phyloP scores from a whole-genome alignment of 2,888 invertebrate genomes.

The Eilema griseolum region DNA sequence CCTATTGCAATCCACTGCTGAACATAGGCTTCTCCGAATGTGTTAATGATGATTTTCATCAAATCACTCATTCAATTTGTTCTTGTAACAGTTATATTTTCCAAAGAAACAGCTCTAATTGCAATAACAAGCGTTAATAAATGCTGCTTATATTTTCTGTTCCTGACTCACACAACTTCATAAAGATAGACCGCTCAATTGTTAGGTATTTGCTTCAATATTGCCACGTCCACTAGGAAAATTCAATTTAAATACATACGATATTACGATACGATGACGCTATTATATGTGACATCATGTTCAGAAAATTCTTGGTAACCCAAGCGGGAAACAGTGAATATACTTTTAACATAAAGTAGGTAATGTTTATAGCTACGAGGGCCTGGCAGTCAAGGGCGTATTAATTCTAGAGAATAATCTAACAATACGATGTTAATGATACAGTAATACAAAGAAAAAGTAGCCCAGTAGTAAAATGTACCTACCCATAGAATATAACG shows the following conservation, averaged over 20 bases:
- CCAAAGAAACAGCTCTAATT: conserved; percentile 22
- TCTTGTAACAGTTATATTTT: not conserved
- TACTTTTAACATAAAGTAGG: not conserved
- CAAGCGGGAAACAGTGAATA: conserved; percentile 30
- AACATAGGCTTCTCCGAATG: too few species aligned
- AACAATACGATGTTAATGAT: not conserved
- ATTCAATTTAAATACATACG: conserved; percentile 37
- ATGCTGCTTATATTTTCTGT: not conserved
- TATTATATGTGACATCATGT: conserved; percentile 50
- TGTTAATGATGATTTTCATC: not conserved
- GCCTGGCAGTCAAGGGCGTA: not conserved
- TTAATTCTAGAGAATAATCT: not conserved
- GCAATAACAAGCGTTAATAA: conserved; percentile 37
- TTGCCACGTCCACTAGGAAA: conserved; percentile 21
- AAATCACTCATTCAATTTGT: conserved; percentile 27
- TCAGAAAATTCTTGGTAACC: conserved; percentile 42
- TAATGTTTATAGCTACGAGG: not conserved
- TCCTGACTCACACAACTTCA: conserved; percentile 28
- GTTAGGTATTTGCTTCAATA: conserved; percentile 24
- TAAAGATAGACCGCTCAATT: conserved; percentile 32
- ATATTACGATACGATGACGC: conserved; percentile 46
- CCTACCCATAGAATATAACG: not conserved
- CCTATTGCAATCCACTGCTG: too few species aligned
- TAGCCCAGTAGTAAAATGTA: not conserved
- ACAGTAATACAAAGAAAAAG: not conserved